phyloP scores from a whole-genome alignment of 2,888 invertebrate species.

The Trachelus tabidus region DNA sequence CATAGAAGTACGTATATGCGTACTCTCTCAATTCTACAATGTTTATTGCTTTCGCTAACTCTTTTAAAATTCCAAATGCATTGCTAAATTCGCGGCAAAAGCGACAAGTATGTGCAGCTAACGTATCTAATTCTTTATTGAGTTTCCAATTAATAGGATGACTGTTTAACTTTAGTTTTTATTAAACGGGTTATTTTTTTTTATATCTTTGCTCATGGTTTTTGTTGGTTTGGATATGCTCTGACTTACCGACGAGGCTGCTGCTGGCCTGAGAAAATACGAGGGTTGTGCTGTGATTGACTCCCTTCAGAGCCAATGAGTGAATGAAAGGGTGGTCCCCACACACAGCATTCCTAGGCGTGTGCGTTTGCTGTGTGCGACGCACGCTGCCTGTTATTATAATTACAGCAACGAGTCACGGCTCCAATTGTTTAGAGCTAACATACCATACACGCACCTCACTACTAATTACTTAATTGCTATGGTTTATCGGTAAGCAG shows the following conservation, averaged over 20 bases:
- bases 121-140: neutral
- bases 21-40: neutral
- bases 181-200: conserved; percentile 21
- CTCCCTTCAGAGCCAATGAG: conserved; percentile 62
- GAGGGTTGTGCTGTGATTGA: conserved; percentile 60
- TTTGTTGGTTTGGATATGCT: conserved; percentile 57
- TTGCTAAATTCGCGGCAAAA: neutral
- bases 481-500: neutral
- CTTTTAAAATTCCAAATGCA: neutral
- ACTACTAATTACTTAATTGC: conserved; percentile 40
- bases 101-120: neutral
- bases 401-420: conserved; percentile 62
- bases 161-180: conserved; percentile 43
- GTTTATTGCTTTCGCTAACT: neutral
- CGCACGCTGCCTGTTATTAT: conserved; percentile 63
- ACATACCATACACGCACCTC: conserved; percentile 53
- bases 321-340: conserved; percentile 58
- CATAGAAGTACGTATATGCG: neutral
- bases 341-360: conserved; percentile 61
- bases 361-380: conserved; percentile 62
- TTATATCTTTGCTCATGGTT: conserved; percentile 36
- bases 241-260: conserved; percentile 60
- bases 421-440: conserved; percentile 58
- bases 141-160: conserved; percentile 23
- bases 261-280: conserved; percentile 57